A percentile compares a stretch with the other conserved stretches of the same genome.
These are phyloP conservation scores for Anisognathus igniventris DNA, from an alignment of 2,797 vertebrate genomes.

Conservation along the genomic window DNA sequence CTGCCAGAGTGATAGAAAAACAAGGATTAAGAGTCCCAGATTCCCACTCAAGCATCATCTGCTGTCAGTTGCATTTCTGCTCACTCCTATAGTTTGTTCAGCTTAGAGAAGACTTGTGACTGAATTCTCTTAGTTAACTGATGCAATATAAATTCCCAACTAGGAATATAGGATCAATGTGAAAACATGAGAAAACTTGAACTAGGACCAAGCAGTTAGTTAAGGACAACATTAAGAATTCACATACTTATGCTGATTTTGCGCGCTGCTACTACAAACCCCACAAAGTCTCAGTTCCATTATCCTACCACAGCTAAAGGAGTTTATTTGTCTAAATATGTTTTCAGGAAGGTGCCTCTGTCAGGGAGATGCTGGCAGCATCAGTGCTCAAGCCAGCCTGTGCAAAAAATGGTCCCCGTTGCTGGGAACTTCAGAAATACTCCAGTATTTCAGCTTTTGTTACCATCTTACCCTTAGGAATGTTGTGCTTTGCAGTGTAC, in stretches of 20 bases:
- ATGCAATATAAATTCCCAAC: neutral
- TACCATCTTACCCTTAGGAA: neutral
- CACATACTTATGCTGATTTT: neutral
- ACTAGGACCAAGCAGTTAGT: neutral
- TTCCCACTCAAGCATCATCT: neutral
- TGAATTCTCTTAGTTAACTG: neutral
- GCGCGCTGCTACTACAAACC: neutral
- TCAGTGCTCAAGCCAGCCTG: neutral
- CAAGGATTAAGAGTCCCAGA: neutral
- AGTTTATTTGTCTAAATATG: neutral
- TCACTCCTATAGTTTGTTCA: neutral
- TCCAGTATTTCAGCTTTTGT: neutral
- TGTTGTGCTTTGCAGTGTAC: neutral
- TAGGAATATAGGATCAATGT: neutral
- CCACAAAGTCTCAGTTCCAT: neutral
- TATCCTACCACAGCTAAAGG: neutral
- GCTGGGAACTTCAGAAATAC: neutral
- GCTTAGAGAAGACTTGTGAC: neutral
- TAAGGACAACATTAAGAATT: neutral
- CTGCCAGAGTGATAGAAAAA: neutral
- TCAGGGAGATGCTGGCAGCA: neutral
- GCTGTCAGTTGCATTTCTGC: neutral
- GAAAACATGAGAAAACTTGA: neutral
- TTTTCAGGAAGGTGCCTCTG: neutral
- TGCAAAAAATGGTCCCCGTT: neutral